Percentiles rank a stretch among this genome's conserved stretches.
phyloP scores from a whole-genome alignment of 2,888 invertebrate genomes.

The Daptonema setosum region DNA sequence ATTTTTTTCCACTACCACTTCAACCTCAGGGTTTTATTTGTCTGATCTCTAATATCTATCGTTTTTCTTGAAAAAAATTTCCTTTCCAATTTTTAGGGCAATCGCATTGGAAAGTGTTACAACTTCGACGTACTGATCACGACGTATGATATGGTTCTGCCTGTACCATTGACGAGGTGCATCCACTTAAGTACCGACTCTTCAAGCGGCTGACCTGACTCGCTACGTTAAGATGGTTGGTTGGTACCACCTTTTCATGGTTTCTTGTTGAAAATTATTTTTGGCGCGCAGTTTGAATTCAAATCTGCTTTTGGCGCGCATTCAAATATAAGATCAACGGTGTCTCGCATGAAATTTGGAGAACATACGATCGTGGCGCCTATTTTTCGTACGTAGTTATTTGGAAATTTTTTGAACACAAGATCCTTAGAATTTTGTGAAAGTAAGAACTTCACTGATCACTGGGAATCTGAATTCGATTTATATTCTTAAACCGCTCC shows the following conservation, averaged over 20 bases:
- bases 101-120: constrained; percentile 29
- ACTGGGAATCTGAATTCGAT: no score
- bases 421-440: no score
- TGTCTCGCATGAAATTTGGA: no score
- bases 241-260: no score
- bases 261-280: no score
- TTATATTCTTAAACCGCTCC: neutral
- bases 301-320: no score
- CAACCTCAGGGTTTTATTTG: neutral
- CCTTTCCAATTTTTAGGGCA: constrained; percentile 16
- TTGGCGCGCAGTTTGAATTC: no score
- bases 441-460: no score
- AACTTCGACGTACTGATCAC: constrained; percentile 95
- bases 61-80: neutral
- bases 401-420: no score
- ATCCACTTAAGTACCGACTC: constrained; percentile 88
- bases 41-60: neutral
- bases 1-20: neutral
- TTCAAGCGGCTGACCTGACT: constrained; percentile 88
- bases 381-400: no score
- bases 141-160: constrained; percentile 93
- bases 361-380: no score
- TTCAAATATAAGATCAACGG: no score
- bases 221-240: constrained; percentile 60
- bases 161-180: constrained; percentile 96